phyloP scores from a whole-genome alignment of 2,797 vertebrate genomes.

The Phaenicophaeus curvirostris region DNA sequence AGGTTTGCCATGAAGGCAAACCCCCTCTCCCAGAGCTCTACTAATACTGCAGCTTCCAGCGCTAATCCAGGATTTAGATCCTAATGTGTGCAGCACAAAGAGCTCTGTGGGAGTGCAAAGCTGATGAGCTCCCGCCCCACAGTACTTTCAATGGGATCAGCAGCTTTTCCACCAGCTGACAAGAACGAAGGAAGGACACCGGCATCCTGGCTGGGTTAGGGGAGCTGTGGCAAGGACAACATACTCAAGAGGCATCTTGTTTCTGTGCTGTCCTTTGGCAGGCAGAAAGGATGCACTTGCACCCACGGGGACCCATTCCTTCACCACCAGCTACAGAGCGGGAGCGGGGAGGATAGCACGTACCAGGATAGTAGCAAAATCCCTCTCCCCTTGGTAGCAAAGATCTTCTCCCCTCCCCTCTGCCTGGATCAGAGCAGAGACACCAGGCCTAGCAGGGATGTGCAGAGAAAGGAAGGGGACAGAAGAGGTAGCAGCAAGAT shows the following conservation, averaged over 20 bases:
- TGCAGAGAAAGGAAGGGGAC: neutral
- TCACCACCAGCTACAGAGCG: neutral
- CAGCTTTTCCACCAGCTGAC: slow-evolving; percentile 34
- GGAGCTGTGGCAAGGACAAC: neutral
- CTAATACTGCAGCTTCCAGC: slow-evolving; percentile 49
- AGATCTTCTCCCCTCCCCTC: neutral
- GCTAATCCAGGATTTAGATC: slow-evolving; percentile 71
- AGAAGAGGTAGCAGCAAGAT: neutral
- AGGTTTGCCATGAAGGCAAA: slow-evolving; percentile 10
- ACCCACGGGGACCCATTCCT: neutral
- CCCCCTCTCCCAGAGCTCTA: neutral
- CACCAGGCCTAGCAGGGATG: neutral
- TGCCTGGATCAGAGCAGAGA: neutral
- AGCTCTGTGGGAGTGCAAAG: slow-evolving; percentile 42
- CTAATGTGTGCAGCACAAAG: neutral
- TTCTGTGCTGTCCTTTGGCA: neutral
- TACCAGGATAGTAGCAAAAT: neutral
- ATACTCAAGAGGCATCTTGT: neutral
- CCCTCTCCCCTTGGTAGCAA: neutral
- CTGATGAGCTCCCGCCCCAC: slow-evolving; percentile 10
- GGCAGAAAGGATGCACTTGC: neutral
- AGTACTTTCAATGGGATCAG: slow-evolving; percentile 9
- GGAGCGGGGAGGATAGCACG: rapidly evolving
- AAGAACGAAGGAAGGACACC: slow-evolving; percentile 58
- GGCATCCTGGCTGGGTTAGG: neutral